These are phyloP conservation scores for Mareca strepera DNA, from an alignment of 2,797 vertebrate genomes.

Conservation along the genomic window DNA sequence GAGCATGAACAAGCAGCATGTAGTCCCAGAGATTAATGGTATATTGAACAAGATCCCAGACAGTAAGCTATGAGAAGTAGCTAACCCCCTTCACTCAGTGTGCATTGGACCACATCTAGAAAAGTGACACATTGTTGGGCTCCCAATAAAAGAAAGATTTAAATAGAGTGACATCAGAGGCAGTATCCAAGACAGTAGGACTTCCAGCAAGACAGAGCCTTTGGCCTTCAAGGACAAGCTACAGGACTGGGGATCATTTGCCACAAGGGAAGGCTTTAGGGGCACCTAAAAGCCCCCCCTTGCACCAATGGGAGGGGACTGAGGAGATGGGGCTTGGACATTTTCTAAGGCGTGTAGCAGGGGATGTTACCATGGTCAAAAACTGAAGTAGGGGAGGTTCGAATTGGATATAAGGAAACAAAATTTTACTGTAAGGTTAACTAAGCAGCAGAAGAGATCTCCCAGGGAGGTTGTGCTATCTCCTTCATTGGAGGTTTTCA, in stretches of 20 bases:
- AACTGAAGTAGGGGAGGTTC: neutral
- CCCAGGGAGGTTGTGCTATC: neutral
- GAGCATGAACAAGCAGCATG: neutral
- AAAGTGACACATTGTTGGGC: neutral
- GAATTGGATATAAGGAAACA: neutral
- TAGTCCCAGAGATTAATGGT: neutral
- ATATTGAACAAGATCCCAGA: neutral
- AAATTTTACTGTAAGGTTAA: neutral
- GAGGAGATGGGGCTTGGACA: accelerated
- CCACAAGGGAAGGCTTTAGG: neutral
- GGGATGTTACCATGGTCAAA: neutral
- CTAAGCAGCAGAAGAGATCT: neutral
- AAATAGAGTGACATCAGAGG: no score
- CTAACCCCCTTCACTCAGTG: neutral
- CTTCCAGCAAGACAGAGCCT: neutral
- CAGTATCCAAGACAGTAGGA: no score
- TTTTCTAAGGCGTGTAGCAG: neutral
- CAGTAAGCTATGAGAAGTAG: neutral
- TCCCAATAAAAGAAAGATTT: neutral
- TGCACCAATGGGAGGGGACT: neutral
- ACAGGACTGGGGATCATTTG: neutral
- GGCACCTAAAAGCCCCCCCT: neutral
- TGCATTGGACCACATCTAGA: neutral
- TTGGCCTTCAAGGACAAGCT: neutral
- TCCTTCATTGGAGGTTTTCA: neutral